A percentile compares a stretch with the other conserved stretches of the same genome.
These are phyloP conservation scores for Isaurus tuberculatus DNA, from an alignment of 92 coral and sea anemone species.

Conservation along the genomic window DNA sequence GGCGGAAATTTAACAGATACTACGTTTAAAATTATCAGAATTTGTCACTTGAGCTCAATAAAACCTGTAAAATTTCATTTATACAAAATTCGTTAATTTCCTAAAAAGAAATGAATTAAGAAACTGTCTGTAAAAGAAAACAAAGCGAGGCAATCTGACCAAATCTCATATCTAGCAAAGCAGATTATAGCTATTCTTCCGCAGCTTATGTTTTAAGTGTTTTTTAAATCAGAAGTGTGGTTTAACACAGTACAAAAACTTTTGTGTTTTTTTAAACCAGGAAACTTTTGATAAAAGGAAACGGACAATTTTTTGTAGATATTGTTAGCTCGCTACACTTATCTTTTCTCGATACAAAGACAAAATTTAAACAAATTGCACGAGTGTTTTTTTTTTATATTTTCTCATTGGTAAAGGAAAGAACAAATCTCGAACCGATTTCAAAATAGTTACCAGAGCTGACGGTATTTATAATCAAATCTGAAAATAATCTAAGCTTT, in stretches of 20 bases:
- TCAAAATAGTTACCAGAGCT: background rate
- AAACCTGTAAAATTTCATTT: conserved; percentile 3
- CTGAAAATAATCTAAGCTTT: background rate
- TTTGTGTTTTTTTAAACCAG: conserved; percentile 6
- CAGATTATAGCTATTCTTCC: background rate
- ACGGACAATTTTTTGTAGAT: conserved; percentile 16
- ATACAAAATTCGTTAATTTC: background rate
- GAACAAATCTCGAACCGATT: conserved; percentile 24
- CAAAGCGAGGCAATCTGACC: conserved; percentile 1
- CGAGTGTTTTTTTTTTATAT: conserved; percentile 18
- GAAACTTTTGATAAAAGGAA: conserved; percentile 33
- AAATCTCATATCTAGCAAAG: background rate
- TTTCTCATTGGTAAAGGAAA: conserved; percentile 11
- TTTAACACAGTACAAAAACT: conserved; percentile 18
- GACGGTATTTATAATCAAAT: conserved; percentile 25
- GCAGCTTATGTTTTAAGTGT: conserved; percentile 6
- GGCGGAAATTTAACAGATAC: conserved; percentile 27
- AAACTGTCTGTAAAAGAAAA: conserved; percentile 20
- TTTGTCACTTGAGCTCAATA: background rate
- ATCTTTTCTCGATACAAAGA: conserved; percentile 40
- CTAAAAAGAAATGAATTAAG: conserved; percentile 16
- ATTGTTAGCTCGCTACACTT: background rate
- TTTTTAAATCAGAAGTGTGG: conserved; percentile 18
- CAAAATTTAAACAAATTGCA: conserved; percentile 29
- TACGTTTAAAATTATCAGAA: conserved; percentile 24